A percentile compares a stretch with the other conserved stretches of the same genome.
These are phyloP conservation scores for Xiphorhynchus elegans DNA, from an alignment of 2,113 vertebrate species.

Conservation along the genomic window DNA sequence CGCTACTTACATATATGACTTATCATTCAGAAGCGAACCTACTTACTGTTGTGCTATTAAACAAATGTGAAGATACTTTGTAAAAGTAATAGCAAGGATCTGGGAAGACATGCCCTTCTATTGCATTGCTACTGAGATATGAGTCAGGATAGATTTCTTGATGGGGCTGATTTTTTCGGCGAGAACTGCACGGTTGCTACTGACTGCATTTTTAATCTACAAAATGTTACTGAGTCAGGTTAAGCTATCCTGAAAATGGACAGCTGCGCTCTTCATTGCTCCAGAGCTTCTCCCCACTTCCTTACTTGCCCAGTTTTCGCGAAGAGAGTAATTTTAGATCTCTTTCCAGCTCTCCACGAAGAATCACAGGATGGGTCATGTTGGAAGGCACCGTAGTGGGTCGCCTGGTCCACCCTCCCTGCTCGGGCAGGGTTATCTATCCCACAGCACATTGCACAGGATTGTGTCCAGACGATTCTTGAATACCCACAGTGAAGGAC, in stretches of 20 bases:
- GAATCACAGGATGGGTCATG: not conserved
- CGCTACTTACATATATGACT: rapidly evolving
- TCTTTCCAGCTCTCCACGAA: rapidly evolving
- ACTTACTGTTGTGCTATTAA: not conserved
- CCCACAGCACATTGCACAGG: no score
- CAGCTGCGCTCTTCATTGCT: not conserved
- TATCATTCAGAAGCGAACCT: not conserved
- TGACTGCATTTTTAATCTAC: not conserved
- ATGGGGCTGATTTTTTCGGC: not conserved
- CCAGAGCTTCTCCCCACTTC: not conserved
- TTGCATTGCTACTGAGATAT: rapidly evolving
- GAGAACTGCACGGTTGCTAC: not conserved
- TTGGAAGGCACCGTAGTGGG: not conserved
- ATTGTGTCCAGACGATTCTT: not conserved
- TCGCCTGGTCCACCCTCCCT: no score
- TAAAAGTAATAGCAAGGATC: not conserved
- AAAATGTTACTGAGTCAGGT: rapidly evolving
- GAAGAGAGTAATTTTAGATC: rapidly evolving
- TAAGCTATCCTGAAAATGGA: rapidly evolving
- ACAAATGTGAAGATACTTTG: not conserved
- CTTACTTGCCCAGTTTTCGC: rapidly evolving
- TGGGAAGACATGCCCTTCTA: not conserved
- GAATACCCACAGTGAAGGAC: no score
- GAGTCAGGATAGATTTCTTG: not conserved
- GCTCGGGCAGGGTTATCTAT: not conserved